These are phyloP conservation scores for Axis porcinus DNA, from an alignment of 2,113 vertebrate genomes.

Conservation along the genomic window DNA sequence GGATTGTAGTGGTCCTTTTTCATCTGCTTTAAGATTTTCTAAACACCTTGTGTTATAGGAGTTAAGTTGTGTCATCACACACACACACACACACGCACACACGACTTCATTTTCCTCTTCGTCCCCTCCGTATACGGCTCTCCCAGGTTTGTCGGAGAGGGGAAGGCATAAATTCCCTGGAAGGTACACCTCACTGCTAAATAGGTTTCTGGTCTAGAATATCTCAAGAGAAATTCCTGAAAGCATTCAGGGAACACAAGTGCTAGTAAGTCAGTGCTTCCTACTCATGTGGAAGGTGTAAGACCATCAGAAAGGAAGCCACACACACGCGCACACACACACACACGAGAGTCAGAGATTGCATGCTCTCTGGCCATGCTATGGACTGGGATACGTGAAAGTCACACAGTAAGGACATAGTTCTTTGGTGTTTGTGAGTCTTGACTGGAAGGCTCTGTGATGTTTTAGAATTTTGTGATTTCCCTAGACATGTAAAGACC, in stretches of 20 bases:
- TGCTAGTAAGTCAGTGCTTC: neutral
- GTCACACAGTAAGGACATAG: neutral
- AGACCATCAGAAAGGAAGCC: neutral
- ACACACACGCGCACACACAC: neutral
- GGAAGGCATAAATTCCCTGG: neutral
- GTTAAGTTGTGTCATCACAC: neutral
- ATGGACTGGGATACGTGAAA: neutral
- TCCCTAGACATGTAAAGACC: neutral
- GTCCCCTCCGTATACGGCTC: neutral
- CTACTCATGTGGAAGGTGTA: fast-evolving
- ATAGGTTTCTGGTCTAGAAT: neutral
- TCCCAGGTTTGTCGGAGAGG: neutral
- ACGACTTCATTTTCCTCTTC: neutral
- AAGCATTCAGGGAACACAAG: neutral
- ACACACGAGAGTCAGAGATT: neutral
- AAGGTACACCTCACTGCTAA: neutral
- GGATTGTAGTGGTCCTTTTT: neutral
- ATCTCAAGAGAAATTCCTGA: neutral
- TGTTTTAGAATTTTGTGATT: neutral
- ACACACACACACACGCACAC: neutral
- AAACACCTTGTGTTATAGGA: neutral
- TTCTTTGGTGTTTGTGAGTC: neutral
- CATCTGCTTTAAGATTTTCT: neutral
- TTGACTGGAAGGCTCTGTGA: neutral
- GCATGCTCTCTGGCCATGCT: neutral